Conservation (phyloP, 2,113 vertebrate genomes). For the Neofelis nebulosa region DNA sequence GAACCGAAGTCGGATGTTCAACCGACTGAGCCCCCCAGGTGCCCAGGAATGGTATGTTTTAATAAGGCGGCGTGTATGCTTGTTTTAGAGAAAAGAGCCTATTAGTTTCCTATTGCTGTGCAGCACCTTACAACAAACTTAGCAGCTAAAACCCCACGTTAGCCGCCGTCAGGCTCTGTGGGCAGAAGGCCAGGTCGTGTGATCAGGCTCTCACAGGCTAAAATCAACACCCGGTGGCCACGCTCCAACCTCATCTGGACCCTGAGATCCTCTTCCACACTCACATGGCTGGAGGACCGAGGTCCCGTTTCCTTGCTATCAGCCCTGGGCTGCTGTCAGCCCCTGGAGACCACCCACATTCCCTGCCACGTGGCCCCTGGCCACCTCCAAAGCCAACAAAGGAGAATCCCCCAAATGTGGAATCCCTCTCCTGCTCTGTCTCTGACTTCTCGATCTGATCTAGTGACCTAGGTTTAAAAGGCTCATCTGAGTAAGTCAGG, state of each 20-base stretch:
- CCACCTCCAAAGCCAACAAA: background rate
- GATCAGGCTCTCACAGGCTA: background rate
- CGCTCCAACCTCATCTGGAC: background rate
- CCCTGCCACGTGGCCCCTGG: no score
- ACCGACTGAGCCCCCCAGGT: no score
- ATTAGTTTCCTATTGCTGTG: rapidly evolving
- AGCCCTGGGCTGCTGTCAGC: rapidly evolving
- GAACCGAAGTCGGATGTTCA: no score
- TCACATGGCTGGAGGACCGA: background rate
- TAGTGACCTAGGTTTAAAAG: background rate
- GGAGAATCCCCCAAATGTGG: rapidly evolving
- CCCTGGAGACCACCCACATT: background rate
- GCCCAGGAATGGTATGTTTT: background rate
- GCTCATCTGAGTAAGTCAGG: background rate
- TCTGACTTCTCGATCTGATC: background rate
- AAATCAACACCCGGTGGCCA: rapidly evolving
- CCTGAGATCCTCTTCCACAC: background rate
- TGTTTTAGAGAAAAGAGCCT: background rate
- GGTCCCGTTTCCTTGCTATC: background rate
- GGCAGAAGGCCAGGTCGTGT: background rate
- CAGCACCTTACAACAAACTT: background rate
- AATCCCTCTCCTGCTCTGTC: background rate
- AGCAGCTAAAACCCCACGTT: background rate
- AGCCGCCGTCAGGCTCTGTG: rapidly evolving
- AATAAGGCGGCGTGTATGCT: background rate